Base-by-base conservation (phyloP, 2,888 invertebrate genomes). In the Chrysopilus asiliformis region DNA sequence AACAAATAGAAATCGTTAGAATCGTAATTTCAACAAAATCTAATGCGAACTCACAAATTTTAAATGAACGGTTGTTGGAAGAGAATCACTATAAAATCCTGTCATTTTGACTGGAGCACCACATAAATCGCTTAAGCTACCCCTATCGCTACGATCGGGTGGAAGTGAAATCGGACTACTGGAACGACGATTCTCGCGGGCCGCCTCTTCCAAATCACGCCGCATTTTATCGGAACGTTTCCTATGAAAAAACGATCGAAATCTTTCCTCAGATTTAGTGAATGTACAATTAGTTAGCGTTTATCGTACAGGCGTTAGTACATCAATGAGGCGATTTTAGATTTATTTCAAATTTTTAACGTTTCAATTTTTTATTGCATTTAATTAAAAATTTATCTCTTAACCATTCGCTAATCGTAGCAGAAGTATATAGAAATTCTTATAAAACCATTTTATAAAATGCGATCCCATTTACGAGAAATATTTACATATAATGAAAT, bases 161-260 rank as follows among this genome's bases (percentile, higher is more conserved):
- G 43, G 41, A 43, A 51, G 38, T 47, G 53, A 39, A 49, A 61
- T 32, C 44, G 60, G 53, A 55, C 60, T 61, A 29, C 44, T 51
- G 16, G 61, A 59, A 41, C 58, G 55, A 29, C 73, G 67, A 45
- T 84, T 83, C 55, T 79, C 80, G 45, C 72, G 66, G 1, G 86
- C 87, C 14, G 93, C 93, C 55, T 93, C 93, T 63, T 89, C 89
- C 32, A 95, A 65, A 53, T 94, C 91, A 58, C 83, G 81, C 54
- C 85, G 80, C 58, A 94, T 71, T 63, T 81, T 84, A 46, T 83
- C 85, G 59, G 84, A 84, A 56, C 82, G 77, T 68, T 83, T 83
- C 65, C 90, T 90, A 71, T 32, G 71, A 73, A 60, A 65, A 59
- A 59, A 53, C 56, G 61, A 60, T 57, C 60, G 60, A 60, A 63